Evolutionary conservation across 2,888 invertebrate genomes (phyloP), one percentile per base, ranked within the genome.

Genomic region (Melolontha melolontha): DNA sequence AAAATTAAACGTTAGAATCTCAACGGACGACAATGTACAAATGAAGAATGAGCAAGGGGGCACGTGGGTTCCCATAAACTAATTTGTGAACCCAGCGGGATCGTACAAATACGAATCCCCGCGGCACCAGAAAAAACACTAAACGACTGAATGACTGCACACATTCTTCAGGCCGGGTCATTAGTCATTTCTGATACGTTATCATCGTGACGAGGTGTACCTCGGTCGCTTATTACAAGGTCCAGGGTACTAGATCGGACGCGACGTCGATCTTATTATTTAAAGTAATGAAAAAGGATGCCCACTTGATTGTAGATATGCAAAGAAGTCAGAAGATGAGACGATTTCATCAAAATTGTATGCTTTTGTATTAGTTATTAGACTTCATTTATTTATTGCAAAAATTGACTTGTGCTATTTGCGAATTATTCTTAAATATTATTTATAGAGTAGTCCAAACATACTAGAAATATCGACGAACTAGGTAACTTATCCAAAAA

Each of bases 71-170:
- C 83, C 84, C 85, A 85, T 85, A 84, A 87, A 86, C 86, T 85
- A 87, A 87, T 87, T 87, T 87, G 87, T 87, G 87, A 85, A 85
- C 87, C 81, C 87, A 87, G 87, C 87, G 80, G 87, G 87, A 80
- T 82, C 85, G 86, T 86, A 86, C 86, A 87, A 87, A 87, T 86
- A 86, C 80, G 67, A 67, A 57, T 64, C 84, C 84, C 78, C 83
- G 59, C 40, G 54, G 54, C 54, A 54, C 51, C 7, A 27, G 78
- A 80, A 81, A 83, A 84, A 84, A 84, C 84, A 84, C 83, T 86
- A 85, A 86, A 86, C 85, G 85, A 85, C 84, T 82, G 85, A 85
- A 87, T 87, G 87, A 87, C 87, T 85, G 85, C 82, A 85, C 87
- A 85, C 86, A 87, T 87, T 87, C 86, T 83, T 77, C 78, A 73